Evolutionary conservation across 2,113 vertebrate genomes (phyloP).

Genomic region (Toxotes jaculatrix): DNA sequence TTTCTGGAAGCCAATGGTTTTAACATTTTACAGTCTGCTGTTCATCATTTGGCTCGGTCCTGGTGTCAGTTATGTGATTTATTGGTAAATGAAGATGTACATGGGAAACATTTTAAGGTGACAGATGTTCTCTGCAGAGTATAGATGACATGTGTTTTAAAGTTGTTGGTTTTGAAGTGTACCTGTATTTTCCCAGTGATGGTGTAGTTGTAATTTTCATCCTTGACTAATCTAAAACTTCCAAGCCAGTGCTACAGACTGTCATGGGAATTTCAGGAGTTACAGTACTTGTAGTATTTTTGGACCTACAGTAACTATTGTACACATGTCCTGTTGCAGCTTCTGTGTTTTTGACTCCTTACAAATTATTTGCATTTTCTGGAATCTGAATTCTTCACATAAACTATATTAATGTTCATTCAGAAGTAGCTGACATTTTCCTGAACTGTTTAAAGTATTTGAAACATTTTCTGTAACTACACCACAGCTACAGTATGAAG

Average conservation of each 20-base stretch:
- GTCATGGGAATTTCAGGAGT: not conserved
- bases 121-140: not conserved
- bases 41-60: not conserved
- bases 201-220: not conserved
- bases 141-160: not conserved
- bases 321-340: not conserved
- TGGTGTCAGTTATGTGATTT: not conserved
- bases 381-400: not conserved
- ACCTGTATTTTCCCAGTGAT: not conserved
- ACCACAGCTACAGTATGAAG: not conserved
- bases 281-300: slow-evolving; percentile 11
- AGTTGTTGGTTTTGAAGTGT: slow-evolving; percentile 19
- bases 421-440: not conserved
- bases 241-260: not conserved
- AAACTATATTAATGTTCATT: not conserved
- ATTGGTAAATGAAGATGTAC: not conserved
- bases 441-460: not conserved
- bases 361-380: not conserved
- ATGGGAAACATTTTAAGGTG: not conserved
- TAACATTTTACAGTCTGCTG: not conserved
- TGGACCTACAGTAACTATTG: slow-evolving; percentile 8
- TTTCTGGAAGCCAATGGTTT: not conserved
- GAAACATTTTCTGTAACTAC: not conserved
- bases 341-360: slow-evolving; percentile 6
- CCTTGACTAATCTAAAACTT: not conserved